Evolutionary conservation across 2,888 invertebrate genomes (phyloP).

Genomic region (Crematogaster levior): DNA sequence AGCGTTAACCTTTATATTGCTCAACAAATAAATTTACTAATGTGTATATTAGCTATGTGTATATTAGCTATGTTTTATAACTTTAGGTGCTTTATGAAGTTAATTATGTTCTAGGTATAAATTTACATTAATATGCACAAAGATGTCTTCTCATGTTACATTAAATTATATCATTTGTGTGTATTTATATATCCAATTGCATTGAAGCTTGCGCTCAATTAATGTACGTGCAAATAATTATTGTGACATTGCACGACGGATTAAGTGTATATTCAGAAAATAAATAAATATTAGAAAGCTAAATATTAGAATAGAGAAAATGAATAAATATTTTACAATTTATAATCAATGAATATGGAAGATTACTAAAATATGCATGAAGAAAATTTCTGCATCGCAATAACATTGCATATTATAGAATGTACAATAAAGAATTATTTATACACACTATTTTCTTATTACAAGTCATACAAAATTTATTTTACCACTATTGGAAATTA

Average conservation of each 20-base stretch:
- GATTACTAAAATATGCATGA: neutral
- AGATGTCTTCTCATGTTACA: neutral
- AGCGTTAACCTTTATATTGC: neutral
- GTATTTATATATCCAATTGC: neutral
- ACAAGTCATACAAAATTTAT: neutral
- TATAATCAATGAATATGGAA: neutral
- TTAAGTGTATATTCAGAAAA: neutral
- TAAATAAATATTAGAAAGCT: no score
- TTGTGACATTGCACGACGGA: neutral
- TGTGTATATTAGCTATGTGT: no score
- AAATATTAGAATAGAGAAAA: no score
- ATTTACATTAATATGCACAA: neutral
- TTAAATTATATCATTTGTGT: neutral
- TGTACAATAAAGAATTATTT: neutral
- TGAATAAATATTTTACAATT: neutral
- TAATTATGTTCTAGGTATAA: neutral
- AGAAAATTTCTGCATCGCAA: neutral
- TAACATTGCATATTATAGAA: neutral
- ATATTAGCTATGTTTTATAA: neutral
- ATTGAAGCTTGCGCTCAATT: neutral
- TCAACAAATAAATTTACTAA: slow-evolving; percentile 24
- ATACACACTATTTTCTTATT: neutral
- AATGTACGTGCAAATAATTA: neutral
- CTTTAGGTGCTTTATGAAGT: neutral
- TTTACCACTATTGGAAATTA: neutral